Evolutionary conservation across 1,140 invertebrate genomes (phyloP).

Genomic region (Dendroctonus valens): DNA sequence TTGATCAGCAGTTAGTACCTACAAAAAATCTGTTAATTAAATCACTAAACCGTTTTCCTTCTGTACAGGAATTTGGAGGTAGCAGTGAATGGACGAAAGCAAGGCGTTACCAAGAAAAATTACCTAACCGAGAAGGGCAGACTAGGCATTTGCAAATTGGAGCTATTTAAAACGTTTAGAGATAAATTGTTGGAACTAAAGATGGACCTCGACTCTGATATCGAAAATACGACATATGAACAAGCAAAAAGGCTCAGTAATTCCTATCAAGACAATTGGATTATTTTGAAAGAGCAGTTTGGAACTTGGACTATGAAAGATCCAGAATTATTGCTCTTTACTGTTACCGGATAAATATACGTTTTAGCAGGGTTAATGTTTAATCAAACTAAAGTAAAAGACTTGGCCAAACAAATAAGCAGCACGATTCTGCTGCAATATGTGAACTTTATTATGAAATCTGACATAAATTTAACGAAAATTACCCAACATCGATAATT

Average conservation of each 20-base stretch:
- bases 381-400: background rate
- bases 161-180: slow-evolving; percentile 60
- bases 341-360: background rate
- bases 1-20: slow-evolving; percentile 2
- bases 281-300: slow-evolving; percentile 53
- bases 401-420: background rate
- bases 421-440: no score
- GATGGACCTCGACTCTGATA: slow-evolving; percentile 10
- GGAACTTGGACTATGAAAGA: slow-evolving; percentile 60
- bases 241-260: slow-evolving; percentile 52
- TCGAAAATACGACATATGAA: slow-evolving; percentile 51
- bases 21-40: no score
- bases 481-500: no score
- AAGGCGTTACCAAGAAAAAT: slow-evolving; percentile 78
- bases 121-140: slow-evolving; percentile 53
- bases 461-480: no score
- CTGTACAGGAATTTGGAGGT: slow-evolving; percentile 66
- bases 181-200: slow-evolving; percentile 51
- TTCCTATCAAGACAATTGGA: slow-evolving; percentile 54
- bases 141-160: slow-evolving; percentile 64
- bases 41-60: slow-evolving; percentile 12
- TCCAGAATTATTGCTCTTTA: slow-evolving; percentile 49
- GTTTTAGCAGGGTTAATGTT: no score
- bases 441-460: no score
- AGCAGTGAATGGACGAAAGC: slow-evolving; percentile 73